A percentile compares a stretch with the other conserved stretches of the same genome.
Evolutionary conservation across 2,113 vertebrate genomes (phyloP).

Genomic region (Poeciliopsis turrubarensis): DNA sequence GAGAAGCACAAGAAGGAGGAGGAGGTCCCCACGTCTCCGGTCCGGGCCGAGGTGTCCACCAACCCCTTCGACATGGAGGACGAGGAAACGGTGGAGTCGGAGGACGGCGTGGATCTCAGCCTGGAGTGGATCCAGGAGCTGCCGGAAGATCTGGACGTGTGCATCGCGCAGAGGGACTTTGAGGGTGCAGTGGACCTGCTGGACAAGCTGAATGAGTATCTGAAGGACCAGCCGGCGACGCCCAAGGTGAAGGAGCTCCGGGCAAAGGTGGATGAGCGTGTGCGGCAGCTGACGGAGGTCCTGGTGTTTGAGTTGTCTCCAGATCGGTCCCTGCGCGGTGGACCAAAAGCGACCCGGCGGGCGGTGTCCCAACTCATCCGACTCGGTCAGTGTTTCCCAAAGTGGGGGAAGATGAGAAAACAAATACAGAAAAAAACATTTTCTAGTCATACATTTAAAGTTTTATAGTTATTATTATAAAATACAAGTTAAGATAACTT

Average conservation of each 20-base stretch:
- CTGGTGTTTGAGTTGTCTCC: constrained; percentile 96
- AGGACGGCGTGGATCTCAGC: constrained; percentile 87
- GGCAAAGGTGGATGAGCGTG: constrained; percentile 87
- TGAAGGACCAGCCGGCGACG: constrained; percentile 86
- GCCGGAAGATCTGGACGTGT: constrained; percentile 95
- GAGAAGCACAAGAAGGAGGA: constrained; percentile 88
- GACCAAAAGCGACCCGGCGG: constrained; percentile 90
- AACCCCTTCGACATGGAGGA: constrained; percentile 88
- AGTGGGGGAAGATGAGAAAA: too few species aligned
- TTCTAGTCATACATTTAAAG: too few species aligned
- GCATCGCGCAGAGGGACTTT: constrained; percentile 96
- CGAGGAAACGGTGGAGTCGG: constrained; percentile 61
- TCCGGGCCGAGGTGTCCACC: constrained; percentile 74
- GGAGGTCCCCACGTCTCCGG: constrained; percentile 76
- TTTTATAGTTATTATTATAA: too few species aligned
- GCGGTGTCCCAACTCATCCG: constrained; percentile 97
- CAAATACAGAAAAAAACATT: background rate
- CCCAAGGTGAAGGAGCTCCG: constrained; percentile 88
- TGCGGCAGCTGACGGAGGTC: constrained; percentile 93
- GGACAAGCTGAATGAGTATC: constrained; percentile 91
- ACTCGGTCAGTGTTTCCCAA: constrained; percentile 74
- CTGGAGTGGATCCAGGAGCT: constrained; percentile 97
- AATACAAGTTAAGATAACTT: too few species aligned
- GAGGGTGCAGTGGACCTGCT: constrained; percentile 96
- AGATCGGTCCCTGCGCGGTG: constrained; percentile 90